Evolutionary conservation across 2,797 vertebrate genomes (phyloP).

Genomic region (Australoheros facetus): DNA sequence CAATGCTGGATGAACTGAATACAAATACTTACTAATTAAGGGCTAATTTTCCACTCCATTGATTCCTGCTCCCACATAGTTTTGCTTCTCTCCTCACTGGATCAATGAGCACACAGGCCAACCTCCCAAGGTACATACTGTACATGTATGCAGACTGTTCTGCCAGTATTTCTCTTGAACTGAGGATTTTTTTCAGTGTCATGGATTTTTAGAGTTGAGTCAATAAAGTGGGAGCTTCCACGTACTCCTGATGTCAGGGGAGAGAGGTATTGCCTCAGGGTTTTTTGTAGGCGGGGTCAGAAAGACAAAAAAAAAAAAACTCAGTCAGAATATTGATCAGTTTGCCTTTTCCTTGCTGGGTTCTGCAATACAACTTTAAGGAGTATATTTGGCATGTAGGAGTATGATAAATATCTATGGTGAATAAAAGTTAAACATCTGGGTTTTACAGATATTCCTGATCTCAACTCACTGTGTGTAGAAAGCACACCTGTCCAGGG

Average conservation of each 20-base stretch:
- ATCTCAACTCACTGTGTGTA: no score
- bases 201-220: not conserved
- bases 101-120: slow-evolving; percentile 24
- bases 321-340: not conserved
- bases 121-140: not conserved
- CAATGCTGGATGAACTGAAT: slow-evolving; percentile 38
- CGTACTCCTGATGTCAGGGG: not conserved
- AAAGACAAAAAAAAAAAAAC: no score
- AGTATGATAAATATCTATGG: no score
- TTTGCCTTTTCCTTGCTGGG: not conserved
- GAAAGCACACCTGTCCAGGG: no score
- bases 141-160: not conserved
- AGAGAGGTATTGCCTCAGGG: not conserved
- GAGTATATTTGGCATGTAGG: no score
- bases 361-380: not conserved
- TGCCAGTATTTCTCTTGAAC: not conserved
- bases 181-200: not conserved
- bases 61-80: slow-evolving; percentile 46
- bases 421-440: no score
- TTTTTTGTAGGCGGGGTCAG: not conserved
- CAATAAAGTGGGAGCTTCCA: not conserved
- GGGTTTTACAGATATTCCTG: no score
- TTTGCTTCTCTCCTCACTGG: slow-evolving; percentile 17
- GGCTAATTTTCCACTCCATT: slow-evolving; percentile 63
- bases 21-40: slow-evolving; percentile 67